Percentiles rank a stretch among this genome's conserved stretches.
Conservation (phyloP, 2,888 invertebrate species). For the Mythimna albipuncta region DNA sequence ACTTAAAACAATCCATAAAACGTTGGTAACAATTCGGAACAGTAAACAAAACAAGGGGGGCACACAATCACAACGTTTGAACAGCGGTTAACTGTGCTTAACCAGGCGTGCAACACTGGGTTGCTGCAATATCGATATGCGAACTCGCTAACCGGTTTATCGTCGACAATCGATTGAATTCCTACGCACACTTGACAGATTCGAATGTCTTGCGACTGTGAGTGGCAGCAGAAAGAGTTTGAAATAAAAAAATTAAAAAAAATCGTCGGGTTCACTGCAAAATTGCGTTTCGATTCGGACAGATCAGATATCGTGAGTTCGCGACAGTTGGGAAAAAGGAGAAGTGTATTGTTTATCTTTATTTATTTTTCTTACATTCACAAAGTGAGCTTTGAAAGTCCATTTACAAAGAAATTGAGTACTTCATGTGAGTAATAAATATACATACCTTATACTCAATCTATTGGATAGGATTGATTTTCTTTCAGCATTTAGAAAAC, state of each 20-base stretch:
- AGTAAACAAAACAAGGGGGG: slow-evolving; percentile 33
- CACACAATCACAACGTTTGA: slow-evolving; percentile 44
- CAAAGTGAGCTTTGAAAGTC: neutral
- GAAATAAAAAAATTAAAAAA: slow-evolving; percentile 36
- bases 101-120: slow-evolving; percentile 52
- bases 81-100: slow-evolving; percentile 55
- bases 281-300: slow-evolving; percentile 40
- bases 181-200: slow-evolving; percentile 51
- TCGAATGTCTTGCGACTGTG: slow-evolving; percentile 45
- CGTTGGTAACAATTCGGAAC: slow-evolving; percentile 25
- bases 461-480: no score
- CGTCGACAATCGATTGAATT: slow-evolving; percentile 51
- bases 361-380: neutral
- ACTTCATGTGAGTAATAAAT: neutral
- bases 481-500: neutral
- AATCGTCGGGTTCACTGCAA: slow-evolving; percentile 17
- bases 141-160: slow-evolving; percentile 60
- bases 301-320: slow-evolving; percentile 33
- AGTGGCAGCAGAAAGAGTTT: slow-evolving; percentile 50
- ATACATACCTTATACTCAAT: neutral
- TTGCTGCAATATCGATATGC: slow-evolving; percentile 54
- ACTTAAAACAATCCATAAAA: slow-evolving; percentile 42
- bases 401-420: no score
- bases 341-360: slow-evolving; percentile 1
- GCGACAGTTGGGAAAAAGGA: slow-evolving; percentile 16